phyloP scores from a whole-genome alignment of 2,113 vertebrate species.

The Strigops habroptila region DNA sequence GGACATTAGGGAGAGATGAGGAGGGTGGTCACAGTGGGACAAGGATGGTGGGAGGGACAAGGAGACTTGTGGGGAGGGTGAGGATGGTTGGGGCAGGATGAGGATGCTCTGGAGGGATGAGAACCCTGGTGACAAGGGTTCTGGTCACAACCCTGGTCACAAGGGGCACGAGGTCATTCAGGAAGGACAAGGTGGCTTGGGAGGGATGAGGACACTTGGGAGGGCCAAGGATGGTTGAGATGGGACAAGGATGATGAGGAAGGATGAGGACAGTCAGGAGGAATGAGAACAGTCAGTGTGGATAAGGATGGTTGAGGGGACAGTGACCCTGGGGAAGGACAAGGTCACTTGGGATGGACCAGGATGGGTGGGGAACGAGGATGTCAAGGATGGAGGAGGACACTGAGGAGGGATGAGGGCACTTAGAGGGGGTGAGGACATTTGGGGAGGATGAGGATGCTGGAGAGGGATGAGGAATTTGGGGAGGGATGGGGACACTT shows the following conservation, averaged over 20 bases:
- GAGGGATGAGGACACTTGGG: neutral
- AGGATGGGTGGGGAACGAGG: neutral
- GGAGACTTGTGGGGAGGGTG: neutral
- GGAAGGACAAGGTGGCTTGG: neutral
- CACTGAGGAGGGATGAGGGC: neutral
- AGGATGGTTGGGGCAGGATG: neutral
- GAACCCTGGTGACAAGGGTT: neutral
- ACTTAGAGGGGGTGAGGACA: neutral
- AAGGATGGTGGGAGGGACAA: neutral
- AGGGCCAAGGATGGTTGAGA: neutral
- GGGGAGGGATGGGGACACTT: no score
- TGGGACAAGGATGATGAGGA: neutral
- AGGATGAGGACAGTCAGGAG: neutral
- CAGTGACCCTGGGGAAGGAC: neutral
- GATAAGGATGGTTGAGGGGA: neutral
- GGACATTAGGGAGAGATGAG: neutral
- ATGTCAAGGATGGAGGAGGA: neutral
- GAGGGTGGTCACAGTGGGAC: neutral
- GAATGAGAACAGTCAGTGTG: fast-evolving
- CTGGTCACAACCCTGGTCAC: no score
- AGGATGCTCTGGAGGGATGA: neutral
- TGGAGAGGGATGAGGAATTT: neutral
- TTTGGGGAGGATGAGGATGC: no score
- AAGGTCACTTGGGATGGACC: neutral
- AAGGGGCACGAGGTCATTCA: no score